Conservation (phyloP, 2,113 vertebrate genomes). For the Toxotes jaculatrix region DNA sequence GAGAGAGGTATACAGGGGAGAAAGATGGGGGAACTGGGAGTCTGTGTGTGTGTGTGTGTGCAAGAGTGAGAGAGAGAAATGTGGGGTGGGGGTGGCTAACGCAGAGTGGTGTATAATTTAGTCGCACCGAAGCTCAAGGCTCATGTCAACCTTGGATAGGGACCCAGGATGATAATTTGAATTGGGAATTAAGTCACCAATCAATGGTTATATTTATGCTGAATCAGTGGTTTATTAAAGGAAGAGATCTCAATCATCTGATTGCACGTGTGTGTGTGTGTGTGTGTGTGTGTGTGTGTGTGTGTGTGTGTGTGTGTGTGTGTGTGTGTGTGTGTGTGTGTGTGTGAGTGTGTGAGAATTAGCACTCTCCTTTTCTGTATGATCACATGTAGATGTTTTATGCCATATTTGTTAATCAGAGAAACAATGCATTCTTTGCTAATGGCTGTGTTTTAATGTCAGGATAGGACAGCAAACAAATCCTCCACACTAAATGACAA, state of each 20-base stretch:
- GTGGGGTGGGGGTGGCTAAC: conserved; percentile 62
- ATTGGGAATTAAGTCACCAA: conserved; percentile 84
- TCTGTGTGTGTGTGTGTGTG: conserved; percentile 46
- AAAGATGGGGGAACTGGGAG: conserved; percentile 79
- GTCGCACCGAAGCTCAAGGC: conserved; percentile 80
- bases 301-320: conserved; percentile 14
- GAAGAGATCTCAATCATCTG: conserved; percentile 74
- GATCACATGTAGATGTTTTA: conserved; percentile 37
- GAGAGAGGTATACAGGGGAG: conserved; percentile 79
- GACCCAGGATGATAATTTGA: conserved; percentile 84
- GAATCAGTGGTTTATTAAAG: conserved; percentile 79
- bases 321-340: conserved; percentile 21
- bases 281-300: conserved; percentile 16
- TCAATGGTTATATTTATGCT: conserved; percentile 83
- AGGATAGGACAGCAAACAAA: neutral
- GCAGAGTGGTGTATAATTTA: conserved; percentile 80
- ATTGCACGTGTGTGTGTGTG: conserved; percentile 39
- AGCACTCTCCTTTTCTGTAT: neutral
- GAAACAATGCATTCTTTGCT: conserved; percentile 24
- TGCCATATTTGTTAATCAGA: conserved; percentile 19
- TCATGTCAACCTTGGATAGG: conserved; percentile 82
- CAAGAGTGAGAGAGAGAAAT: conserved; percentile 25
- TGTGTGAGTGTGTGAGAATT: conserved; percentile 32
- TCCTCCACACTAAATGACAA: neutral
- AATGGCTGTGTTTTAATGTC: conserved; percentile 11